Base-by-base conservation (phyloP, 2,888 invertebrate genomes). In the Hypomecis atomaria region DNA sequence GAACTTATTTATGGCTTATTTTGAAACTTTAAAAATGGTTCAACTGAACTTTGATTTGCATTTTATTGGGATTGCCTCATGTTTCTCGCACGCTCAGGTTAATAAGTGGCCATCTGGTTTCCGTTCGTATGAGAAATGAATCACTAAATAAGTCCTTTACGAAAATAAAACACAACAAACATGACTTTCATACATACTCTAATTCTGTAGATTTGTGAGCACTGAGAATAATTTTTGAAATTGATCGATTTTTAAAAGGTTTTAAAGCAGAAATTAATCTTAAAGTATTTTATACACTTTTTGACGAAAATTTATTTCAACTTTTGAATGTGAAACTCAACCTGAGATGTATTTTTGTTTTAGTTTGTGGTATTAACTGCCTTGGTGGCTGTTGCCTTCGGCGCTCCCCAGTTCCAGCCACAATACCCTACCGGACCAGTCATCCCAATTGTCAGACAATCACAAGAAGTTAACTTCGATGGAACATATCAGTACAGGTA, bases 401-500 rank as follows among this genome's bases (percentile, higher is more conserved):
- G 88, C 23, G 90, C 90, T 5, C 90, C 90, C 0, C 89, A 89
- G 62, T 84, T 78, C 71, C 75, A 65, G 34, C 59, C 77, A 72
- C 82, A 85, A 57, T 79, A 83, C 64, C 87, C 84, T 83, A 45
- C 82, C 59, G 78, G 77, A 13, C 84, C 81, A 55, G 70, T 76
- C n/a, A 94, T 95, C 64, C 95, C 95, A n/a, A 95, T 95, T 71
- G 49, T 95, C 47, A 93, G 89, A 62, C 94, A 94, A 76, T 77
- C 86, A 23, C 94, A 94, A 71, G 93, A 94, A 54, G 84, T 93
- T 65, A 93, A 94, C 79, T 84, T 86, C 50, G 94, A 95, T 71
- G 95, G 95, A 52, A 91, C 92, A 54, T 95, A 94, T 78, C 89
- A 94, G 84, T 95, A 91, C 83, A 95, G 94, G 94, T 94, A 83